Conservation (phyloP, 2,888 invertebrate species). For the Trisateles emortualis region DNA sequence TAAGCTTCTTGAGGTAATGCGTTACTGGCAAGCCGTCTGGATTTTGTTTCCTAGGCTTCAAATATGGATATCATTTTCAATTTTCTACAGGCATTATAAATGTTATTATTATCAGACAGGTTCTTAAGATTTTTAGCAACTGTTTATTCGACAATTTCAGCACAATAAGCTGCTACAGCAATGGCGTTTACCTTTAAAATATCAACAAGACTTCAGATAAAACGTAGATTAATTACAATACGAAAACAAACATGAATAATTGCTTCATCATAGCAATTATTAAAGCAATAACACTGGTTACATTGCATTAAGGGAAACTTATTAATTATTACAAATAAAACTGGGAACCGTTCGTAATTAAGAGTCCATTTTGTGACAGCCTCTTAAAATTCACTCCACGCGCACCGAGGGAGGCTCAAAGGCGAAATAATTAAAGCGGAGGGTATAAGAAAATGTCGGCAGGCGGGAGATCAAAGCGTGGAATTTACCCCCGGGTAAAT, state of each 20-base stretch:
- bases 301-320: slow-evolving; percentile 60
- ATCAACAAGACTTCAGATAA: not conserved
- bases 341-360: slow-evolving; percentile 76
- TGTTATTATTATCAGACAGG: too few relatives aligned
- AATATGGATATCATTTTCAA: too few relatives aligned
- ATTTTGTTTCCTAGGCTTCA: too few relatives aligned
- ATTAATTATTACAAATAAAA: slow-evolving; percentile 83
- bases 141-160: too few relatives aligned
- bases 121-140: too few relatives aligned
- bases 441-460: slow-evolving; percentile 80
- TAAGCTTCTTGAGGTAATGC: too few relatives aligned
- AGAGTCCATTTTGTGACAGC: slow-evolving; percentile 82
- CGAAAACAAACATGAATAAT: slow-evolving; percentile 2
- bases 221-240: not conserved
- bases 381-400: slow-evolving; percentile 84
- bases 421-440: slow-evolving; percentile 84
- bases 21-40: too few relatives aligned
- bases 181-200: not conserved
- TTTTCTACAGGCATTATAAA: too few relatives aligned
- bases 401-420: slow-evolving; percentile 73
- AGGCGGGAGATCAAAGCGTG: slow-evolving; percentile 77
- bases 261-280: slow-evolving; percentile 17
- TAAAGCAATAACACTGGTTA: slow-evolving; percentile 48
- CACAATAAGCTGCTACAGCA: too few relatives aligned
- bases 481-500: slow-evolving; percentile 75